phyloP scores from a whole-genome alignment of 1,140 invertebrate genomes.

The Eciton burchellii region DNA sequence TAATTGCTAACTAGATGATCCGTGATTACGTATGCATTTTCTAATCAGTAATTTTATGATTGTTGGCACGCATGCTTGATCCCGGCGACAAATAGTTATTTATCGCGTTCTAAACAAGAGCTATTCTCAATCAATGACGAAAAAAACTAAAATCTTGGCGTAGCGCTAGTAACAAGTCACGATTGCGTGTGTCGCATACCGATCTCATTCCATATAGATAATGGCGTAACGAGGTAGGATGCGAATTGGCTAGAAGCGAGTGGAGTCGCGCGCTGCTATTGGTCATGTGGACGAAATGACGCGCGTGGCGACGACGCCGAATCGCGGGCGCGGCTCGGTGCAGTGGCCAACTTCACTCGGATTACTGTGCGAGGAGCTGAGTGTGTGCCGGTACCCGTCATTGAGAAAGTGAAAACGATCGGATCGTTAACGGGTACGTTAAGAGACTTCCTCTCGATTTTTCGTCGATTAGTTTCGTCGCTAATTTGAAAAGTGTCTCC shows the following conservation, averaged over 20 bases:
- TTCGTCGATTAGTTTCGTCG: not conserved
- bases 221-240: not conserved
- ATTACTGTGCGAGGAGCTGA: not conserved
- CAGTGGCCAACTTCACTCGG: not conserved
- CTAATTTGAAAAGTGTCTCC: too few relatives aligned
- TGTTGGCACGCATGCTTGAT: too few relatives aligned
- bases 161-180: not conserved
- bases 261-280: not conserved
- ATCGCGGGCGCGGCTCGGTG: slow-evolving; percentile 44
- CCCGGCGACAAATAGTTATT: too few relatives aligned
- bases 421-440: too few relatives aligned
- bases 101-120: too few relatives aligned
- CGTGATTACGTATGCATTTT: too few relatives aligned
- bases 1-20: too few relatives aligned
- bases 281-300: not conserved
- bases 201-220: not conserved
- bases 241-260: not conserved
- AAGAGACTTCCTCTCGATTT: not conserved
- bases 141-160: not conserved
- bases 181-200: not conserved
- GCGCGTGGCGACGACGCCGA: not conserved
- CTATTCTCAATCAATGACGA: not conserved
- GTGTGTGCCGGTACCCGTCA: not conserved
- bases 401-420: too few relatives aligned
- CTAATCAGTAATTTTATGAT: too few relatives aligned